Evolutionary conservation across 2,797 vertebrate genomes (phyloP), one percentile per base, ranked within the genome.

Genomic region (Coccyzus lansbergi): DNA sequence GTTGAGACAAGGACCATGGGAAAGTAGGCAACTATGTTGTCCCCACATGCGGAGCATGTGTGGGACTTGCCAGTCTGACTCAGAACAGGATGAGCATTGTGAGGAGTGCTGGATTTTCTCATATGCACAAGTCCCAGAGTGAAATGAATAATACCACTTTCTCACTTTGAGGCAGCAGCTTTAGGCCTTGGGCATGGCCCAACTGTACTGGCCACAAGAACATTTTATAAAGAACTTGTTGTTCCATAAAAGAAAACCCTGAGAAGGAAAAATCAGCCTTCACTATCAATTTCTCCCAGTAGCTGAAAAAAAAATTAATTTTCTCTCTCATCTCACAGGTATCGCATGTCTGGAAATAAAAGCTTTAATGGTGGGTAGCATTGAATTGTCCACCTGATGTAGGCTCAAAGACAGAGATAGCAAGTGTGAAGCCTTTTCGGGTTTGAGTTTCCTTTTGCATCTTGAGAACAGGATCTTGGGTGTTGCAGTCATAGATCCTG

Each of bases 401-500:
- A 53, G 76, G 25, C 42, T 82, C 64, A 75, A 56, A 38, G 36
- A 90, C 15, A 60, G n/a, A 5, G 29, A 72, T 6, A 63, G 42
- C 4, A 78, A 69, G 7, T 36, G 29, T 38, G 58, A 87, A 25
- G 28, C 15, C 28, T 60, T 79, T 92, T 69, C 88, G 72, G 72
- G 51, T 93, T 46, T 72, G 76, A 72, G 62, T 72, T 93, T 80
- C 21, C 36, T 80, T 93, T 87, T 89, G 17, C 51, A 71, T 83
- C 13, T 83, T 7, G 0, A 94, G 93, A 91, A 86, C 60, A 89
- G 81, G 85, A 94, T 95, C 89, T 86, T 94, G 96, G 95, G 95
- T 97, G 92, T 53, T 95, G 79, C 87, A 97, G 83, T 94, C 87
- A 91, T 80, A 95, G 92, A 94, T 96, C 92, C 87, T 76, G 34